Evolutionary conservation across 2,797 vertebrate species (phyloP).

Genomic region (Enteromius afrohamiltoni): DNA sequence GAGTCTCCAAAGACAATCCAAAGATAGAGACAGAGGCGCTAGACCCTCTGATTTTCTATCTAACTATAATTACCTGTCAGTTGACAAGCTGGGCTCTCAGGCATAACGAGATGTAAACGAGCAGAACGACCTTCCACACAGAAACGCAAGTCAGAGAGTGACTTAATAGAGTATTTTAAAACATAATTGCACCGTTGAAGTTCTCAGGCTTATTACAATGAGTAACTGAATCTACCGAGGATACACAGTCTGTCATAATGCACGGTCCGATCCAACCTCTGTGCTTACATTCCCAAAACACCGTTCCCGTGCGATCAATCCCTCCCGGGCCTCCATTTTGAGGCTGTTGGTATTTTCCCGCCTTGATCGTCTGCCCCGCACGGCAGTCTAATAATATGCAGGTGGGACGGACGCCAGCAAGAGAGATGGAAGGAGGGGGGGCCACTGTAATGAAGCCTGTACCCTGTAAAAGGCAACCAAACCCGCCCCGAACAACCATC

Average conservation of each 20-base stretch:
- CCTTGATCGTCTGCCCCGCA: slow-evolving; percentile 56
- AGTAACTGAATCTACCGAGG: background rate
- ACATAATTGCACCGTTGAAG: background rate
- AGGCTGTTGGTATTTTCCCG: slow-evolving; percentile 63
- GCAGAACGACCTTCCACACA: background rate
- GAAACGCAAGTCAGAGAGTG: background rate
- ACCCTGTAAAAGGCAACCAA: slow-evolving; percentile 64
- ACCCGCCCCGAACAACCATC: slow-evolving; percentile 69
- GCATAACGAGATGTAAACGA: background rate
- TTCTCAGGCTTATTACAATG: slow-evolving; percentile 5
- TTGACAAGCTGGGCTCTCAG: slow-evolving; percentile 6
- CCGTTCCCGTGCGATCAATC: background rate
- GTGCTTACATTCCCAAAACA: slow-evolving; percentile 27
- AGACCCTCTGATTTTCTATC: slow-evolving; percentile 15
- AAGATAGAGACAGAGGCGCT: background rate
- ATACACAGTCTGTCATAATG: slow-evolving; percentile 24
- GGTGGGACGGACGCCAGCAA: slow-evolving; percentile 58
- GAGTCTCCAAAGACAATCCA: background rate
- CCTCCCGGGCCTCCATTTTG: slow-evolving; percentile 67
- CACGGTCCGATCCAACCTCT: background rate
- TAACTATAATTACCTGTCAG: slow-evolving; percentile 21
- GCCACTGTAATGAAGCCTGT: slow-evolving; percentile 84
- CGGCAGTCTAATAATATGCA: slow-evolving; percentile 57
- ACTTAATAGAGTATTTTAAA: slow-evolving; percentile 28
- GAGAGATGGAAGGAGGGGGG: slow-evolving; percentile 58